Base-by-base conservation (phyloP, 2,888 invertebrate genomes). In the Caenorhabditis japonica region DNA sequence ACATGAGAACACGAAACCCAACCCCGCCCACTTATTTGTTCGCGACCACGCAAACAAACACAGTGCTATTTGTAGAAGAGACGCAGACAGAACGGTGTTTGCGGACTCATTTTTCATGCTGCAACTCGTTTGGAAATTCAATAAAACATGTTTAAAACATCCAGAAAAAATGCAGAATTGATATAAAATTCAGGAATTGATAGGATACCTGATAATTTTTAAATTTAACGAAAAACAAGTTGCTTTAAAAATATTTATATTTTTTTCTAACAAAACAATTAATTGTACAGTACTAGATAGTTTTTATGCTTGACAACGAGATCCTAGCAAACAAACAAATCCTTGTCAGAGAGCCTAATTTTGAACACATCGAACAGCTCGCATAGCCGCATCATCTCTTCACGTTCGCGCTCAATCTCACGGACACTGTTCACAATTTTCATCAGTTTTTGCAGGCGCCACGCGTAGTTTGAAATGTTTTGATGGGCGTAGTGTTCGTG, bases 361-460 rank as follows among this genome's bases (percentile, higher is more conserved):
- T 71, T 71, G 58, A 64, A 71, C 4, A 71, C 62, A 23, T 71
- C 71, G 34, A 71, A 71, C 25, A 71, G 41, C 41, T 52, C 58
- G 47, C 59, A 62, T 13, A 62, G 27, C 30, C 43, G 49, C 62
- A 64, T 62, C 58, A 62, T 71, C 17, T 71, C 71, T 34, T 71
- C 62, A 3, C 71, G 58, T 15, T 71, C 62, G 19, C 62, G 34
- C 10, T 71, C 62, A 36, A 71, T 62, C 34, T 71, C 62, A 19
- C 56, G 61, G 15, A 71, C 71, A 36, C 52, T 64, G 19, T 71
- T 71, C 58, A 71, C 71, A 21, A 71, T 71, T 53, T 71, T 71
- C 71, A 71, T 71, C 30, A 71, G 51, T 30, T 59, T 58, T 5
- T 64, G 71, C 8, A 71, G 58, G 17, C 71, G 62, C 56, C 58